Base-by-base conservation (phyloP, 2,113 vertebrate species). In the Aldabrachelys gigantea region DNA sequence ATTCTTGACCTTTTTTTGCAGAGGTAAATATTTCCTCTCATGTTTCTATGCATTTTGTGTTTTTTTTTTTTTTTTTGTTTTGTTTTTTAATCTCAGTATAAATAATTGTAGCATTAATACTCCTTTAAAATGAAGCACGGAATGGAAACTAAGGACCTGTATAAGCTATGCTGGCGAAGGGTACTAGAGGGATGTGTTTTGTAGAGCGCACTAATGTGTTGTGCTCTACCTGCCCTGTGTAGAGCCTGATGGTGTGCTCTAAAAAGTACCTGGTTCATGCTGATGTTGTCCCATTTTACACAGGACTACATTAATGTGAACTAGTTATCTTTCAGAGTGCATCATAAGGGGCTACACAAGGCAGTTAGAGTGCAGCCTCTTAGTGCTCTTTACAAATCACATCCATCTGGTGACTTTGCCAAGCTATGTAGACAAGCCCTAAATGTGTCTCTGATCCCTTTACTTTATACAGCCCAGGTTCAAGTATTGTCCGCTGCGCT, bases 401-500 rank as follows among this genome's bases (percentile, higher is more conserved):
- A n/a, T 72, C 65, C 35, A 19, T 72, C 7, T 72, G 65, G 65
- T 72, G 65, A 72, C 65, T 38, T n/a, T 22, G 65, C 65, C 65
- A 72, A 72, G n/a, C 29, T 62, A 29, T 38, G 65, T 72, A 69
- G 35, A 69, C 35, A 21, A 69, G 17, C 65, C 17, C 72, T 81
- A 47, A 69, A 47, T 29, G 49, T 72, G 75, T 80, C 76, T 80
- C 22, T 12, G 9, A 2, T 0, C 91, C 62, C 94, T 80, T 87
- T 92, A 9, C 38, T 97, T 91, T 78, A 8, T 93, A 52, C 96
- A 99, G 99, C 98, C 97, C 99, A 99, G 97, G 98, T 99, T 57
- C 98, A 99, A 97, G 99, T 99, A 52, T 91, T 99, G 87, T 98
- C 99, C 76, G 99, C 99, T 35, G 98, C 99, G 35, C 98, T 98